Percentiles rank a stretch among this genome's conserved stretches.
phyloP scores from a whole-genome alignment of 2,113 vertebrate genomes.

The Gymnarchus niloticus region DNA sequence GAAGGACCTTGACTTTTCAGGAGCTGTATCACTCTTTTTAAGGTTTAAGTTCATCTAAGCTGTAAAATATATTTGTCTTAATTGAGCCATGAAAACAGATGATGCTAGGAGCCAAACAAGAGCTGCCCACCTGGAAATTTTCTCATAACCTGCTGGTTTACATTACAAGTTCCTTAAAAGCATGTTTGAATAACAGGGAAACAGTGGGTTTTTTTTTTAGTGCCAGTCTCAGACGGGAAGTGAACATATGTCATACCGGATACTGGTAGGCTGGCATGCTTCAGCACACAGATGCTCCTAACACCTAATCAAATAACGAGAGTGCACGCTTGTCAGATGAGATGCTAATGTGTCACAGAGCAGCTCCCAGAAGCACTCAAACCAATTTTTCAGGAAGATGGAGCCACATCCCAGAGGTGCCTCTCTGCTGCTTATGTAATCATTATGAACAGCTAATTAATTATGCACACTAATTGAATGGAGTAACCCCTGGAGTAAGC shows the following conservation, averaged over 20 bases:
- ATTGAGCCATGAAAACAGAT: not conserved
- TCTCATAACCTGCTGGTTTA: not conserved
- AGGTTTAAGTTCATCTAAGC: not conserved
- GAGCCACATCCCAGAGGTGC: constrained; percentile 25
- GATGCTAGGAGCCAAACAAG: not conserved
- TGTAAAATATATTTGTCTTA: not conserved
- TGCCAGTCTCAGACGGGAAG: not conserved
- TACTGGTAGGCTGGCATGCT: not conserved
- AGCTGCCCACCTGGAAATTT: not conserved
- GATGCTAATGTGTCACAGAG: constrained; percentile 17
- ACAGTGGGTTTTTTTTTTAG: not conserved
- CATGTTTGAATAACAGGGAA: not conserved
- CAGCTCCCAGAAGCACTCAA: constrained; percentile 26
- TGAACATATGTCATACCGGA: not conserved
- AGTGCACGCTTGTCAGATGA: constrained; percentile 1
- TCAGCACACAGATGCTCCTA: not conserved
- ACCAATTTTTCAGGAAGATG: constrained; percentile 29
- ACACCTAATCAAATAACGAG: constrained; percentile 16
- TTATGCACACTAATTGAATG: constrained; percentile 50
- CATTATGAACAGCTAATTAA: constrained; percentile 54
- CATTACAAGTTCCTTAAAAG: not conserved
- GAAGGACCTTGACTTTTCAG: not conserved
- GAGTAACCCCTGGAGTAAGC: constrained; percentile 44
- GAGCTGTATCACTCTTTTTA: not conserved
- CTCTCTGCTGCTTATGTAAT: constrained; percentile 40